Conservation (phyloP, 2,888 invertebrate species). For the Arrhopalites spinosus region DNA sequence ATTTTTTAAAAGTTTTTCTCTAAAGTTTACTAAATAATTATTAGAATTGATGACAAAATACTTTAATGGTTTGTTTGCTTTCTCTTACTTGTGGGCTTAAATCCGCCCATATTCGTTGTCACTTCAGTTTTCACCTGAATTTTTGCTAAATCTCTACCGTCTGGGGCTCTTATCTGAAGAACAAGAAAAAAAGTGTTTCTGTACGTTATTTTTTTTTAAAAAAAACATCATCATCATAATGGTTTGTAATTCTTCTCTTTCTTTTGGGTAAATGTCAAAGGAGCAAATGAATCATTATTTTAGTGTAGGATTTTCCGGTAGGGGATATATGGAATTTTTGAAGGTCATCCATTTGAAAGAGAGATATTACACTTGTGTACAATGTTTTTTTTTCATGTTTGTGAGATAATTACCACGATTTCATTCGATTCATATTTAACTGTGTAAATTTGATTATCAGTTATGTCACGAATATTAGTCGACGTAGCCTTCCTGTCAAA, state of each 20-base stretch:
- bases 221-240: neutral
- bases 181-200: neutral
- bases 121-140: constrained; percentile 37
- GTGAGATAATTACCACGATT: constrained; percentile 17
- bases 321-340: neutral
- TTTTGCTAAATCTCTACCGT: constrained; percentile 37
- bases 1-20: too few species aligned
- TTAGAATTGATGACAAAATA: too few species aligned
- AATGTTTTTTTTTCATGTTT: too few species aligned
- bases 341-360: too few species aligned
- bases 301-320: neutral
- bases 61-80: too few species aligned
- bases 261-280: constrained; percentile 1
- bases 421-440: constrained; percentile 33
- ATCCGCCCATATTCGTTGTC: constrained; percentile 40
- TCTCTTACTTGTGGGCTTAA: constrained; percentile 30
- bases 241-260: neutral
- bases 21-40: too few species aligned
- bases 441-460: constrained; percentile 32
- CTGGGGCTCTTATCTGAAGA: constrained; percentile 37
- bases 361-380: too few species aligned
- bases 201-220: neutral
- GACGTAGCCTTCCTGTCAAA: constrained; percentile 35
- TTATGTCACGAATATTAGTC: constrained; percentile 30
- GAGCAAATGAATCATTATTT: neutral